Evolutionary conservation across 1,140 invertebrate genomes (phyloP).

Genomic region (Drosophila micromelanica): DNA sequence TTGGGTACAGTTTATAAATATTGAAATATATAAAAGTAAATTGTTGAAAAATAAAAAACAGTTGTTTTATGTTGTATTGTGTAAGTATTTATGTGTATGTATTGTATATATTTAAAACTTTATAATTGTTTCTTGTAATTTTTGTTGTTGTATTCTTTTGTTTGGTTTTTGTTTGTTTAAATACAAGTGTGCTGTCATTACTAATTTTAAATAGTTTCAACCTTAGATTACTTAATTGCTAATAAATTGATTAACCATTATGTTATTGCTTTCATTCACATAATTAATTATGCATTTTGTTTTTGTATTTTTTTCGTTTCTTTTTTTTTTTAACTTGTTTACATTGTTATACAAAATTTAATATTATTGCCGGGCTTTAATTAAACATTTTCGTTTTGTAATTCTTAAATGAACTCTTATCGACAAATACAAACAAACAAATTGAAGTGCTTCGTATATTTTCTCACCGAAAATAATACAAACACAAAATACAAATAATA

Average conservation of each 20-base stretch:
- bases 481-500: constrained; percentile 46
- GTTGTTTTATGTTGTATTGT: constrained; percentile 43
- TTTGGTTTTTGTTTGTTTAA: constrained; percentile 42
- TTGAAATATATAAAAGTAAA: constrained; percentile 11
- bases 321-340: constrained; percentile 41
- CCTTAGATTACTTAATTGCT: constrained; percentile 66
- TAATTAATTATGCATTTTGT: constrained; percentile 55
- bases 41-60: constrained; percentile 41
- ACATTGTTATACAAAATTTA: constrained; percentile 81
- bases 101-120: constrained; percentile 65
- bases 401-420: constrained; percentile 33
- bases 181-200: constrained; percentile 64
- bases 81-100: constrained; percentile 50
- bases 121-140: constrained; percentile 51
- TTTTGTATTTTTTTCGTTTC: constrained; percentile 29
- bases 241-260: constrained; percentile 77
- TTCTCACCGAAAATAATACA: constrained; percentile 9
- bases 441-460: constrained; percentile 22
- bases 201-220: constrained; percentile 77
- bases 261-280: constrained; percentile 76
- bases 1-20: constrained; percentile 1
- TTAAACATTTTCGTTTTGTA: constrained; percentile 42
- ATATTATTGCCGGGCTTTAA: constrained; percentile 79
- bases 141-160: constrained; percentile 26
- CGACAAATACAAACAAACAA: constrained; percentile 30